Evolutionary conservation across 2,797 vertebrate genomes (phyloP), one percentile per base, ranked within the genome.

Genomic region (Spatula versicolor): DNA sequence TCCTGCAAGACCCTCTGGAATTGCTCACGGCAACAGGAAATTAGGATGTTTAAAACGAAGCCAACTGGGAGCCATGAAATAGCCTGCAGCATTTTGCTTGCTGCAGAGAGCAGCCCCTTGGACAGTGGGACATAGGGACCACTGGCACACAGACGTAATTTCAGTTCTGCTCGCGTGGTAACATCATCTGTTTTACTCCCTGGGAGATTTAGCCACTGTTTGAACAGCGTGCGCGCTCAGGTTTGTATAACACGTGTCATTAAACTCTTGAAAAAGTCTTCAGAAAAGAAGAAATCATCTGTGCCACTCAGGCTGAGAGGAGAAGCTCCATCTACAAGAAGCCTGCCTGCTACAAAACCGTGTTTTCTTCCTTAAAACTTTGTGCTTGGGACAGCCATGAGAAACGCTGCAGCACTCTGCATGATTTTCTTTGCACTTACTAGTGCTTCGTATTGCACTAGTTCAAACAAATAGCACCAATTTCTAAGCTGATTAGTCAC

Each of bases 1-100:
- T 76, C 94, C 78, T 66, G 88, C 82, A 79, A 69, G 73, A 91
- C 68, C 62, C 84, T 71, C 62, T 58, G 68, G 41, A 76, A 59
- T 23, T 7, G 31, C 64, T 89, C 59, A 4, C 4, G 59, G 85
- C 69, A 48, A n/a, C 31, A 37, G 80, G 67, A 56, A 67, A 79
- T 46, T 17, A 63, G 62, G 84, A 50, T 23, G 37, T 76, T 90
- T 52, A 26, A 79, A 83, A 60, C 2, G 48, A 87, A 84, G 69
- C 64, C 74, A 76, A 72, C 11, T 46, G 59, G 84, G 76, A 88
- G 41, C 19, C 14, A 4, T 2, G 31, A 43, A 81, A 31, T 0
- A 64, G 74, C 59, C 59, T 11, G n/a, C 18, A n/a, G 87, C 50
- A 16, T 18, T 41, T 21, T 12, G 41, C 60, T 46, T 13, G 39